phyloP scores from a whole-genome alignment of 35 echinoderm and acorn worm genomes.

The Anneissia japonica region DNA sequence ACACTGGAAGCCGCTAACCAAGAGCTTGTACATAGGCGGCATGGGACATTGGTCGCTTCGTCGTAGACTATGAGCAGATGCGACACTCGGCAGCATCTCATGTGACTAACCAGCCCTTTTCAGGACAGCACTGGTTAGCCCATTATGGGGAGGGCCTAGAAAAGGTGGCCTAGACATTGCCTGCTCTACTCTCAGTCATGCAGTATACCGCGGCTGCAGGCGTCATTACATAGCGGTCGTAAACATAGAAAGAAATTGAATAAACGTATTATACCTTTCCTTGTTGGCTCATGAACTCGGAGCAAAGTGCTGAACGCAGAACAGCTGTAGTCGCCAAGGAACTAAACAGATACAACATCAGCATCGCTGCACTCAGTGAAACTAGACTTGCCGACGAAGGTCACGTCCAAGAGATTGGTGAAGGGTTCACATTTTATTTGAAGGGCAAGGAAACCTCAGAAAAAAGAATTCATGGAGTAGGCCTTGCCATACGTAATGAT shows the following conservation, averaged over 20 bases:
- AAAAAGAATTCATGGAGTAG: background rate
- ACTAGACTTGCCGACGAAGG: background rate
- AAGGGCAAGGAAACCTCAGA: background rate
- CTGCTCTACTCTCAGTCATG: constrained; percentile 3
- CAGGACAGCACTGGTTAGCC: constrained; percentile 3
- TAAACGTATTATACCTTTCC: background rate
- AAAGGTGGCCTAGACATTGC: background rate
- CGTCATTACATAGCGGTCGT: background rate
- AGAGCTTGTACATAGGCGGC: constrained; percentile 5
- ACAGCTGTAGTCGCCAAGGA: background rate
- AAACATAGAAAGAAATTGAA: background rate
- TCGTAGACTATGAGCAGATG: background rate
- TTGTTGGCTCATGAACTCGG: constrained; percentile 2
- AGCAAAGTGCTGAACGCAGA: background rate
- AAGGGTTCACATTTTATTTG: background rate
- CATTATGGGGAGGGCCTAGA: background rate
- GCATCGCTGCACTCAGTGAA: background rate
- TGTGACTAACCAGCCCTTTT: constrained; percentile 10
- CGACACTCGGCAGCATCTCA: constrained; percentile 5
- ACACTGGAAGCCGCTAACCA: constrained; percentile 3
- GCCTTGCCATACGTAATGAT: constrained; percentile 1
- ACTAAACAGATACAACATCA: constrained; percentile 7
- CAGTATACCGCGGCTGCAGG: background rate
- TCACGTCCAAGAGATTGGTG: background rate
- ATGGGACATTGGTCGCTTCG: constrained; percentile 5